Percentiles rank a stretch among this genome's conserved stretches.
Evolutionary conservation across 2,888 invertebrate species (phyloP).

Genomic region (Schrankia costaestrigalis): DNA sequence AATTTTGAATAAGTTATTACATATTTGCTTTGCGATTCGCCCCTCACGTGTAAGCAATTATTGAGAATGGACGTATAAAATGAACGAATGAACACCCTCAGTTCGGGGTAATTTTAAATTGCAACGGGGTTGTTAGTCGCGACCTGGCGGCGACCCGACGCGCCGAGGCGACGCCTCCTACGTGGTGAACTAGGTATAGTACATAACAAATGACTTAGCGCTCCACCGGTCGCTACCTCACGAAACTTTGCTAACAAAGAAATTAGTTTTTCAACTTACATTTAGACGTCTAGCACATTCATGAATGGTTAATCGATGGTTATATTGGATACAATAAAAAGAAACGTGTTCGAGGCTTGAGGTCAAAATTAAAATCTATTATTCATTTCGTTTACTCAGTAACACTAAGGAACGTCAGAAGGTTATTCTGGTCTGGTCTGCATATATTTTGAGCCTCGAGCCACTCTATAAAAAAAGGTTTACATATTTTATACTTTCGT

Average conservation of each 20-base stretch:
- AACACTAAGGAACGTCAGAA: no score
- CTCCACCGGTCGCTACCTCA: conserved; percentile 14
- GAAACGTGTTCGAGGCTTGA: no score
- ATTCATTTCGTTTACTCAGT: no score
- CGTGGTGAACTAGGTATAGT: conserved; percentile 4
- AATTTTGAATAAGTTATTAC: conserved; percentile 54
- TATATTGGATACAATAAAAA: no score
- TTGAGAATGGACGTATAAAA: conserved; percentile 51
- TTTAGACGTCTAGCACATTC: no score
- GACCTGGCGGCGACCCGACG: conserved; percentile 43
- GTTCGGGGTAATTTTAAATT: conserved; percentile 68
- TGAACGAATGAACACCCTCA: conserved; percentile 49
- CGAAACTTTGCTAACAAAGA: conserved; percentile 22
- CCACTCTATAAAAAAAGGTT: no score
- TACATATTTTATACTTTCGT: no score
- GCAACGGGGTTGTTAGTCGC: conserved; percentile 52
- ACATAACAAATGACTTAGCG: conserved; percentile 1
- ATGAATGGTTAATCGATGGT: no score
- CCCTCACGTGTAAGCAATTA: conserved; percentile 41
- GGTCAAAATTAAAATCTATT: no score
- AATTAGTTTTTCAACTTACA: conserved; percentile 7
- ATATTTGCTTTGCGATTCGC: conserved; percentile 38
- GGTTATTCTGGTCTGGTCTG: no score
- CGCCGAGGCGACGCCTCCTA: conserved; percentile 31
- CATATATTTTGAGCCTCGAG: no score